Evolutionary conservation across 2,113 vertebrate genomes (phyloP).

Genomic region (Talpa occidentalis): DNA sequence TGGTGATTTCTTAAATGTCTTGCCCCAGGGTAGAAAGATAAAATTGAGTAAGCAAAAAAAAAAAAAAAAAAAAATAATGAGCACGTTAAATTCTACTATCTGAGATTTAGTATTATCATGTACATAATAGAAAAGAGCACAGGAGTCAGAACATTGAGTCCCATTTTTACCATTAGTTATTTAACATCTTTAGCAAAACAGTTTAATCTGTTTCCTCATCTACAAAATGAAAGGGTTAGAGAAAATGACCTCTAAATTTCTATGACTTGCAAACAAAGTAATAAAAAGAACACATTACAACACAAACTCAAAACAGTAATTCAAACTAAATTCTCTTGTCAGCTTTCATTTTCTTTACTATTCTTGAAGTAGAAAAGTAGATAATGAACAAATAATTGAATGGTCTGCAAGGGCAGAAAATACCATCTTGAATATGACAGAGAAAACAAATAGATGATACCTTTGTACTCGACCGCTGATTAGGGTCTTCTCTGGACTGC

Average conservation of each 20-base stretch:
- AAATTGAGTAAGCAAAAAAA: no score
- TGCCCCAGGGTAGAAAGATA: no score
- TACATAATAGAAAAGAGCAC: not conserved
- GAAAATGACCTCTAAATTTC: not conserved
- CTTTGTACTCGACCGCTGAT: slow-evolving; percentile 96
- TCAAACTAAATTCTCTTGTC: not conserved
- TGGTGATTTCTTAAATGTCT: no score
- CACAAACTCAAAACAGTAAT: not conserved
- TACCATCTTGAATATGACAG: not conserved
- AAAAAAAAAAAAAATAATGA: not conserved
- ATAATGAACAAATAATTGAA: not conserved
- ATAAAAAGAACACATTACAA: not conserved
- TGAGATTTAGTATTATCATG: not conserved
- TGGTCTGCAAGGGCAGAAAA: not conserved
- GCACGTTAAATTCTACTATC: not conserved
- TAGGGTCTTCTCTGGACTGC: slow-evolving; percentile 97
- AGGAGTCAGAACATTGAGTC: not conserved
- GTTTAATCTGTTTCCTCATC: not conserved
- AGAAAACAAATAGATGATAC: slow-evolving; percentile 80
- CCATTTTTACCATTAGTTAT: not conserved
- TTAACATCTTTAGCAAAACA: not conserved
- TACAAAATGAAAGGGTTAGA: slow-evolving; percentile 2
- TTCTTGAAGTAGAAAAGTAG: not conserved
- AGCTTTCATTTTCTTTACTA: not conserved
- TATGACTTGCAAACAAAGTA: not conserved